Evolutionary conservation across 2,113 vertebrate genomes (phyloP).

Genomic region (Dasyornis broadbenti): DNA sequence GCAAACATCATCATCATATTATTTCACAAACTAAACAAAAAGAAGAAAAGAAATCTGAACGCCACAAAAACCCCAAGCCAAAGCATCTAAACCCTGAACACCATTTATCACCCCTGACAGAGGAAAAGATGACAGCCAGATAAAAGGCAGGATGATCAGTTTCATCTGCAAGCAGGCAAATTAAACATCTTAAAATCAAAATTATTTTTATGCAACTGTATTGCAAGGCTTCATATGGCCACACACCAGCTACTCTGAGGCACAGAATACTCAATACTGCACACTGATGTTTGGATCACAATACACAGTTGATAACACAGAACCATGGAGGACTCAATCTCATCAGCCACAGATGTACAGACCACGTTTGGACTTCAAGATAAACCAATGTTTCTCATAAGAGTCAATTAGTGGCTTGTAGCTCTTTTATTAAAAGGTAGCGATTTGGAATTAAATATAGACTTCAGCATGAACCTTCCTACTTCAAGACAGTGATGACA

Average conservation of each 20-base stretch:
- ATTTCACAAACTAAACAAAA: background rate
- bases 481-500: background rate
- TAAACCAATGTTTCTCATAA: background rate
- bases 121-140: background rate
- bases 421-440: background rate
- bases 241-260: background rate
- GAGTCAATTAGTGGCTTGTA: background rate
- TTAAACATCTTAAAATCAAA: background rate
- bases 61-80: background rate
- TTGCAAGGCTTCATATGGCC: background rate
- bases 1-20: background rate
- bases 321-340: fast-evolving
- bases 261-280: background rate
- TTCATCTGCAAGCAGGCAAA: background rate
- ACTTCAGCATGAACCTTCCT: background rate
- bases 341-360: background rate
- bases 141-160: background rate
- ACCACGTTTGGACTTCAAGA: background rate
- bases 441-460: background rate
- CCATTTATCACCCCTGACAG: background rate
- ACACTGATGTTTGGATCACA: background rate
- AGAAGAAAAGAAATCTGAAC: background rate
- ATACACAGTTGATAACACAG: background rate
- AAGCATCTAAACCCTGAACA: background rate
- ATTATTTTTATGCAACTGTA: background rate